Conservation (phyloP, 2,797 vertebrate genomes). For the Enteromius fasciolatus region DNA sequence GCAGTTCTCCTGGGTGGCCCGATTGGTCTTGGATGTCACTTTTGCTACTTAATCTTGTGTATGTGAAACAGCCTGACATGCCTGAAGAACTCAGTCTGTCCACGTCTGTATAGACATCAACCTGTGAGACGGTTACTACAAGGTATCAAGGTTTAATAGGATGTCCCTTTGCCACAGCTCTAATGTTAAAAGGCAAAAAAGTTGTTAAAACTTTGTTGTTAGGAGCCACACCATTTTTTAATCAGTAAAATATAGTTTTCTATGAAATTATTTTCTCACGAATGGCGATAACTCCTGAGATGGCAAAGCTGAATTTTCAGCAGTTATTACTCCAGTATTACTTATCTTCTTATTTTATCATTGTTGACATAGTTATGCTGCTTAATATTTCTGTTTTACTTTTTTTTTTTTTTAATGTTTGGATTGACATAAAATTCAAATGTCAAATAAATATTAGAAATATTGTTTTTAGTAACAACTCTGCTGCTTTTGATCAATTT, state of each 20-base stretch:
- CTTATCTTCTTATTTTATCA: neutral
- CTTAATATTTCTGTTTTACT: neutral
- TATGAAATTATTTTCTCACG: neutral
- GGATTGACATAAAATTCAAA: neutral
- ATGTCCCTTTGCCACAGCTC: conserved; percentile 65
- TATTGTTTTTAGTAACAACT: neutral
- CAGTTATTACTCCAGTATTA: neutral
- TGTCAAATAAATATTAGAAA: too few species aligned
- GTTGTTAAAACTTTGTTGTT: neutral
- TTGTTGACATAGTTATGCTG: neutral
- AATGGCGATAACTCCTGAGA: neutral
- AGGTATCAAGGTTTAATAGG: conserved; percentile 73
- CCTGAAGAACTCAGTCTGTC: conserved; percentile 79
- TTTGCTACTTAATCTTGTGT: conserved; percentile 99
- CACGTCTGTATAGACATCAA: conserved; percentile 83
- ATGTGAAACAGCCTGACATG: conserved; percentile 92
- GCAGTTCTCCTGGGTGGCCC: conserved; percentile 96
- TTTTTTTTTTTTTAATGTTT: neutral
- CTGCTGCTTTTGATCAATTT: neutral
- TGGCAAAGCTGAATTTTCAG: neutral
- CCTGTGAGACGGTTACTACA: conserved; percentile 81
- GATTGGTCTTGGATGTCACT: conserved; percentile 99
- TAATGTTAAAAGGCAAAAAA: neutral
- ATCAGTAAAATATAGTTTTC: neutral
- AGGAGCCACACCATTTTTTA: neutral